A percentile compares a stretch with the other conserved stretches of the same genome.
Evolutionary conservation across 1,140 invertebrate genomes (phyloP).

Genomic region (Drosophila virilis): DNA sequence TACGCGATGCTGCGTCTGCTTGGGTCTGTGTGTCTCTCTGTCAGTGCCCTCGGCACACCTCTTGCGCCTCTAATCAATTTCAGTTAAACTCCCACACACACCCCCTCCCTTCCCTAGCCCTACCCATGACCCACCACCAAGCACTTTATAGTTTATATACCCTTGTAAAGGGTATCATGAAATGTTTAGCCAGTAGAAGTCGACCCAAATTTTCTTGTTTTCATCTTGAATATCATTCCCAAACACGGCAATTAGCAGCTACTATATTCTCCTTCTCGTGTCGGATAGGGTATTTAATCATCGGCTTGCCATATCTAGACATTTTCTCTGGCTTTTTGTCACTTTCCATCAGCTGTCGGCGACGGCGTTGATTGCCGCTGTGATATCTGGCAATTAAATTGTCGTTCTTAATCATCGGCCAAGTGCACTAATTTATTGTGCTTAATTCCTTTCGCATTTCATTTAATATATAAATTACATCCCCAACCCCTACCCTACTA

Average conservation of each 20-base stretch:
- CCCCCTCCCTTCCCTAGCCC: neutral
- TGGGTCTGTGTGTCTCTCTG: neutral
- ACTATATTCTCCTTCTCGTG: too few relatives aligned
- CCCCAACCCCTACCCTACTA: too few relatives aligned
- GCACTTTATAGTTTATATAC: neutral
- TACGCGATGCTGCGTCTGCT: neutral
- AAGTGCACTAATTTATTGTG: conserved; percentile 73
- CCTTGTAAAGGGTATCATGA: neutral
- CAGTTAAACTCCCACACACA: conserved; percentile 18
- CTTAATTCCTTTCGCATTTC: conserved; percentile 68
- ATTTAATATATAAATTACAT: conserved; percentile 50
- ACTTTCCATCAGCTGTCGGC: conserved; percentile 54
- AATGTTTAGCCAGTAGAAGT: too few relatives aligned
- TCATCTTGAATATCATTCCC: too few relatives aligned
- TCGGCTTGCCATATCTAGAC: neutral
- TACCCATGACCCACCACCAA: too few relatives aligned
- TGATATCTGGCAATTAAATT: conserved; percentile 79
- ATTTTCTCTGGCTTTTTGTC: conserved; percentile 32
- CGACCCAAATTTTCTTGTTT: too few relatives aligned
- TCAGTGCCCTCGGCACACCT: conserved; percentile 5
- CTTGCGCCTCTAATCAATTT: conserved; percentile 28
- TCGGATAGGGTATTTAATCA: too few relatives aligned
- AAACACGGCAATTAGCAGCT: too few relatives aligned
- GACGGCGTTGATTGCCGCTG: conserved; percentile 61
- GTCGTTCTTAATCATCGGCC: conserved; percentile 74